Percentiles rank a stretch among this genome's conserved stretches.
These are phyloP conservation scores for Mamestra configurata DNA, from an alignment of 1,140 invertebrate species.

Conservation along the genomic window DNA sequence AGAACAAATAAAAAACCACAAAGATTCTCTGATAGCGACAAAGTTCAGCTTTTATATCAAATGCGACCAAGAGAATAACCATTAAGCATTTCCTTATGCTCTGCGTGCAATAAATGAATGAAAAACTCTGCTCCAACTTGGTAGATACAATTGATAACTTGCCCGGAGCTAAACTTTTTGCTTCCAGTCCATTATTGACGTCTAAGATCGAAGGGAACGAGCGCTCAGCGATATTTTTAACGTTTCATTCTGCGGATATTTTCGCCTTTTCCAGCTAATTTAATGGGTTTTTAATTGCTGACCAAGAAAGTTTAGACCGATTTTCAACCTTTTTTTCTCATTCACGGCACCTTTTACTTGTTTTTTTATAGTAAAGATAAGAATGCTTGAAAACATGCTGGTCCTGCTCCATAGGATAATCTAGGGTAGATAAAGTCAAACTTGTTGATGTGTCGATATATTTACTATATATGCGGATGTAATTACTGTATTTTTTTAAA, in stretches of 20 bases:
- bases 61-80: constrained; percentile 74
- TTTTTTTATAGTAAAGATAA: neutral
- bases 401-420: too few relatives aligned
- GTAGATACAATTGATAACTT: constrained; percentile 82
- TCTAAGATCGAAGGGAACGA: constrained; percentile 67
- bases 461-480: too few relatives aligned
- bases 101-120: constrained; percentile 82
- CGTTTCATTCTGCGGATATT: constrained; percentile 52
- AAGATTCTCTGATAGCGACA: constrained; percentile 65
- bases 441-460: too few relatives aligned
- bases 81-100: constrained; percentile 75
- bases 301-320: constrained; percentile 33
- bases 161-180: constrained; percentile 79
- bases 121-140: constrained; percentile 77
- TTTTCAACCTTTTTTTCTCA: constrained; percentile 56
- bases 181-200: constrained; percentile 80
- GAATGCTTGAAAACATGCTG: too few relatives aligned
- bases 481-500: too few relatives aligned
- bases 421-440: too few relatives aligned
- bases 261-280: constrained; percentile 50
- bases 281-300: constrained; percentile 51
- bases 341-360: neutral
- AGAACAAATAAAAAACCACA: constrained; percentile 65
- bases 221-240: constrained; percentile 66
- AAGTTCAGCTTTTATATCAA: constrained; percentile 76